Conservation (phyloP, 92 coral and sea anemone genomes). For the Epizoanthus scotinus region DNA sequence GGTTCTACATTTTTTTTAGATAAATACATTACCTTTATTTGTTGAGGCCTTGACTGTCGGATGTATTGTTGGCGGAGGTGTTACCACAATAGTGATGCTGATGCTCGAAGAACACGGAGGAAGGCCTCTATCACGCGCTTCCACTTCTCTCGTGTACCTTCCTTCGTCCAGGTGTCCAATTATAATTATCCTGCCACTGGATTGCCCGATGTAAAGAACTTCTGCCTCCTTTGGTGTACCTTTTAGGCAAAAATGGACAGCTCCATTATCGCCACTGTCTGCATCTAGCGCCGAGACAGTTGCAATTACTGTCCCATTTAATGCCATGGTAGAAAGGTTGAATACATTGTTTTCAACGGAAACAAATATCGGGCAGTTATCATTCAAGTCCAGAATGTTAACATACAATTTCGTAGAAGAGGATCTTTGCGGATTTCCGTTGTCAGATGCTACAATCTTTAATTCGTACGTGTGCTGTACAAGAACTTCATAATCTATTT, state of each 20-base stretch:
- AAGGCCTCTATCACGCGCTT: slow-evolving; percentile 65
- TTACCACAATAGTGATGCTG: slow-evolving; percentile 43
- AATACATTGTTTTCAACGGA: slow-evolving; percentile 6
- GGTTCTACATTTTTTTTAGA: too few species aligned
- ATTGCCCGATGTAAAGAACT: slow-evolving; percentile 43
- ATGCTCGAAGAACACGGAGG: slow-evolving; percentile 55
- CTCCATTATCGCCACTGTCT: slow-evolving; percentile 69
- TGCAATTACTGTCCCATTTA: slow-evolving; percentile 35
- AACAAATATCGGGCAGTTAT: slow-evolving; percentile 68
- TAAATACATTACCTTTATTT: slow-evolving; percentile 31
- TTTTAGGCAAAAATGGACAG: slow-evolving; percentile 34
- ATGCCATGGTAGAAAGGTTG: slow-evolving; percentile 43
- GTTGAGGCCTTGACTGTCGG: background rate
- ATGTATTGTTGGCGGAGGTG: background rate
- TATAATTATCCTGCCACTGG: slow-evolving; percentile 43
- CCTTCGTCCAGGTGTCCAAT: slow-evolving; percentile 7
- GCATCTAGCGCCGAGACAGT: slow-evolving; percentile 53
- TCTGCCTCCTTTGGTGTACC: background rate
- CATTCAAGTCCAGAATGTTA: slow-evolving; percentile 56
- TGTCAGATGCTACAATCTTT: slow-evolving; percentile 58
- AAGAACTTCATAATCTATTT: slow-evolving; percentile 54
- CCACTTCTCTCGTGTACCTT: slow-evolving; percentile 44
- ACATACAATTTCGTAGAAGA: slow-evolving; percentile 34
- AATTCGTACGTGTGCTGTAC: slow-evolving; percentile 30
- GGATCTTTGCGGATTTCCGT: slow-evolving; percentile 57